A percentile compares a stretch with the other conserved stretches of the same genome.
Evolutionary conservation across 2,113 vertebrate species (phyloP).

Genomic region (Anolis sagrei): DNA sequence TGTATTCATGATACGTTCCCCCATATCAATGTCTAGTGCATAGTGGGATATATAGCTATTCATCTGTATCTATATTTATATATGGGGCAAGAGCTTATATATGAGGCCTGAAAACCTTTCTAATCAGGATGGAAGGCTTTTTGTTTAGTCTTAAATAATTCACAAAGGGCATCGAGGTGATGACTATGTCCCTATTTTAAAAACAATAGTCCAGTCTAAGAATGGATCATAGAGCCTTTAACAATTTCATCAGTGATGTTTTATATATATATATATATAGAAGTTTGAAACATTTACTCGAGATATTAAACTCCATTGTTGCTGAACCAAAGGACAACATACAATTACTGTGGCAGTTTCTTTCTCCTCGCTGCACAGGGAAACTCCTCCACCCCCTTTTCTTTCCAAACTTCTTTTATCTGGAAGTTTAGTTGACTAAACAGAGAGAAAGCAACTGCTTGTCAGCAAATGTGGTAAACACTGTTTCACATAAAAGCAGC

Average conservation of each 20-base stretch:
- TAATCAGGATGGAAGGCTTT: conserved; percentile 24
- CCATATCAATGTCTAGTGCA: conserved; percentile 22
- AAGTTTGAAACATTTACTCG: not conserved
- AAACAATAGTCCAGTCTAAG: not conserved
- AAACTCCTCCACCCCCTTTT: conserved; percentile 9
- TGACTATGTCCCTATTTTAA: not conserved
- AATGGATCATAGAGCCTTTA: not conserved
- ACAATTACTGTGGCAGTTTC: conserved; percentile 1
- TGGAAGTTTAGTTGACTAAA: conserved; percentile 12
- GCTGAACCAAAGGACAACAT: not conserved
- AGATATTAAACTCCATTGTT: conserved; percentile 3
- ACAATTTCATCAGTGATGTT: not conserved
- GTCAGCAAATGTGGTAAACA: conserved; percentile 29
- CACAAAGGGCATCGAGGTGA: not conserved
- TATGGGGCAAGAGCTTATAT: conserved; percentile 32
- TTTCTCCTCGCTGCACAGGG: not conserved
- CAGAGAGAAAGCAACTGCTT: conserved; percentile 32
- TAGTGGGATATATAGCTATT: not conserved
- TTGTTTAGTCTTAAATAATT: not conserved
- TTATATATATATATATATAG: not conserved
- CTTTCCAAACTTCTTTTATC: conserved; percentile 4
- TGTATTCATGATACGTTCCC: conserved; percentile 43
- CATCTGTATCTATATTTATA: conserved; percentile 1
- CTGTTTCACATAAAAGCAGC: not conserved
- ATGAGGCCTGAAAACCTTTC: conserved; percentile 28